These are phyloP conservation scores for Ochlodes sylvanus DNA, from an alignment of 2,888 invertebrate species.

Conservation along the genomic window DNA sequence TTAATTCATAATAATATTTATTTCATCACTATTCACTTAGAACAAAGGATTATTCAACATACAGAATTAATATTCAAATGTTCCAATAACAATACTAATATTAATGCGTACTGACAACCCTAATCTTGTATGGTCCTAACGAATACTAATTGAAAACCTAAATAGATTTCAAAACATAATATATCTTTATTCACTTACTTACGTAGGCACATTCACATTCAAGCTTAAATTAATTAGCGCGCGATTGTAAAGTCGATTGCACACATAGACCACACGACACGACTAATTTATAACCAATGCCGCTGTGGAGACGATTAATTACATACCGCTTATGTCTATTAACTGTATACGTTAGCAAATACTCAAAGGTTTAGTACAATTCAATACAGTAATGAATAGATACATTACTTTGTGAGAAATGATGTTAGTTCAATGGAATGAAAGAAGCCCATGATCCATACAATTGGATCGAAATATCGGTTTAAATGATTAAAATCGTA, in stretches of 20 bases:
- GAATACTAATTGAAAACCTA: conserved; percentile 1
- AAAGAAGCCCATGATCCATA: too few species aligned
- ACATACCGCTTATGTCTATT: background rate
- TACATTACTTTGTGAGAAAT: too few species aligned
- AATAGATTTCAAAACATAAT: background rate
- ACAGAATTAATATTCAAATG: too few species aligned
- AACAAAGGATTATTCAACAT: too few species aligned
- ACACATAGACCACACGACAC: background rate
- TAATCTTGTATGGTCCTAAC: background rate
- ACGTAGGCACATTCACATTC: conserved; percentile 9
- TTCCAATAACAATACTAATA: background rate
- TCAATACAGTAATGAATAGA: too few species aligned
- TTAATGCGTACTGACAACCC: background rate
- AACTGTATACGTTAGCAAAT: too few species aligned
- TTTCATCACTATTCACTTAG: too few species aligned
- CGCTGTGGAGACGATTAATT: background rate
- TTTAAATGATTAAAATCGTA: too few species aligned
- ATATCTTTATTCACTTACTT: background rate
- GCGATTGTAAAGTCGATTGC: background rate
- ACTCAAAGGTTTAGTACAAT: too few species aligned
- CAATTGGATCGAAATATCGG: too few species aligned
- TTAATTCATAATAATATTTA: too few species aligned
- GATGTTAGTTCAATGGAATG: too few species aligned
- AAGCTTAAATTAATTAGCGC: conserved; percentile 11
- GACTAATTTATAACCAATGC: background rate